Percentiles rank a stretch among this genome's conserved stretches.
These are phyloP conservation scores for Drosophila carrolli DNA, from an alignment of 1,140 invertebrate genomes.

Conservation along the genomic window DNA sequence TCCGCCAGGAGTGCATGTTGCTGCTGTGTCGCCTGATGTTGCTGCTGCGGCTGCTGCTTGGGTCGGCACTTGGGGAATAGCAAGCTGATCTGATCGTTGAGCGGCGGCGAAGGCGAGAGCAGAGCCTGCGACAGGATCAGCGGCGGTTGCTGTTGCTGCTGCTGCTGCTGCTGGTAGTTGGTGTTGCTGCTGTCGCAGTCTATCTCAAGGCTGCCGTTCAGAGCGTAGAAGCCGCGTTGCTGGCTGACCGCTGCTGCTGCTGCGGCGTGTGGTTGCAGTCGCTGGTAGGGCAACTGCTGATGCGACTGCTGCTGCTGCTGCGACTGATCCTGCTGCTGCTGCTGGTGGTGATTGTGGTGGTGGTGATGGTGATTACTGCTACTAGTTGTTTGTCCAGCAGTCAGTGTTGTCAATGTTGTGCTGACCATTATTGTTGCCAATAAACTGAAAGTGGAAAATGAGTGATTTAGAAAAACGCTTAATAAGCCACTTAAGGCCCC, in stretches of 20 bases:
- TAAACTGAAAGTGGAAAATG: constrained; percentile 63
- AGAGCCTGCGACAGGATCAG: constrained; percentile 71
- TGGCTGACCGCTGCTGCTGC: constrained; percentile 16
- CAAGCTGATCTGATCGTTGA: constrained; percentile 91
- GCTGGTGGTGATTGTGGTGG: constrained; percentile 65
- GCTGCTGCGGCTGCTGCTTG: constrained; percentile 73
- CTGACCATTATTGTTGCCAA: constrained; percentile 84
- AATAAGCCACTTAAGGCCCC: constrained; percentile 2
- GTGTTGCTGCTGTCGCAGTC: constrained; percentile 54
- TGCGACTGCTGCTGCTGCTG: constrained; percentile 40
- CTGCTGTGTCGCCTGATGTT: constrained; percentile 23
- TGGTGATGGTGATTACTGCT: constrained; percentile 82
- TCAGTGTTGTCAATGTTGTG: constrained; percentile 84
- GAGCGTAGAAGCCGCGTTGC: constrained; percentile 39
- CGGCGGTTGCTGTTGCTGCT: constrained; percentile 52
- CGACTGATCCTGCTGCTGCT: constrained; percentile 47
- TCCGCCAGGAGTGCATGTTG: constrained; percentile 32
- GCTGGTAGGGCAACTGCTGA: constrained; percentile 44
- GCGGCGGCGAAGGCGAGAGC: constrained; percentile 85
- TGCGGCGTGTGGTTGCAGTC: constrained; percentile 38
- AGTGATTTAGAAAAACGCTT: constrained; percentile 13
- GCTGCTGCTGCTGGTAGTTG: constrained; percentile 47
- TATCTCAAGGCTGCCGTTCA: constrained; percentile 51
- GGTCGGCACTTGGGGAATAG: constrained; percentile 93
- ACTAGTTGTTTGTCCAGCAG: constrained; percentile 84